phyloP scores from a whole-genome alignment of 2,888 invertebrate genomes.

The Timandra comae region DNA sequence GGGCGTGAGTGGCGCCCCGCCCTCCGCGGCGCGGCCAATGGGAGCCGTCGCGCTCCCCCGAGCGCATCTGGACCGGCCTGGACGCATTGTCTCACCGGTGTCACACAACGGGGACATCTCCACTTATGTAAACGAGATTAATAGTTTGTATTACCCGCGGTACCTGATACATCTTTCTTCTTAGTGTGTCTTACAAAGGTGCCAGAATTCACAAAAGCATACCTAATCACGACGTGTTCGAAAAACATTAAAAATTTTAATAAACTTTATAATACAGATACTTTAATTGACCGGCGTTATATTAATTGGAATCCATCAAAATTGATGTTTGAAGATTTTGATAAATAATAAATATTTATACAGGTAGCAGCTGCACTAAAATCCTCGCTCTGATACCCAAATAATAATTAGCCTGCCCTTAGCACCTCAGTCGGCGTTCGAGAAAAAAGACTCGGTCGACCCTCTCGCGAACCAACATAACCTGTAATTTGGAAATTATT shows the following conservation, averaged over 20 bases:
- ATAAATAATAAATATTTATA: slow-evolving; percentile 75
- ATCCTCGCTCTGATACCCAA: slow-evolving; percentile 71
- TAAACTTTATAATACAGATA: slow-evolving; percentile 16
- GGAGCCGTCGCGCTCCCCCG: slow-evolving; percentile 20
- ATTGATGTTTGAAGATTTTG: slow-evolving; percentile 65
- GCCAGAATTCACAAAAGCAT: too few relatives aligned
- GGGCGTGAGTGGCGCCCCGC: slow-evolving; percentile 40
- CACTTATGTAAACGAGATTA: too few relatives aligned
- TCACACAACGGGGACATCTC: slow-evolving; percentile 19
- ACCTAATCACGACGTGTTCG: too few relatives aligned
- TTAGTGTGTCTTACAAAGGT: too few relatives aligned
- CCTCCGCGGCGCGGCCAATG: slow-evolving; percentile 32
- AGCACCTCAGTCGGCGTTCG: slow-evolving; percentile 69
- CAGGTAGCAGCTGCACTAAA: slow-evolving; percentile 76
- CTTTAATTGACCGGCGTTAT: slow-evolving; percentile 36
- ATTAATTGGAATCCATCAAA: slow-evolving; percentile 62
- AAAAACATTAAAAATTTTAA: too few relatives aligned
- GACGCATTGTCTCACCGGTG: slow-evolving; percentile 21
- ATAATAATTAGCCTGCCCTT: slow-evolving; percentile 76
- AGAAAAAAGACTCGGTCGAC: slow-evolving; percentile 63
- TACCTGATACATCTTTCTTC: too few relatives aligned
- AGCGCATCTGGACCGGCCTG: slow-evolving; percentile 13
- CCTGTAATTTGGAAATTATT: slow-evolving; percentile 78
- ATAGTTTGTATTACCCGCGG: too few relatives aligned
- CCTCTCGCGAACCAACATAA: slow-evolving; percentile 70